A percentile compares a stretch with the other conserved stretches of the same genome.
Conservation (phyloP, 2,797 vertebrate species). For the Melanogrammus aeglefinus region DNA sequence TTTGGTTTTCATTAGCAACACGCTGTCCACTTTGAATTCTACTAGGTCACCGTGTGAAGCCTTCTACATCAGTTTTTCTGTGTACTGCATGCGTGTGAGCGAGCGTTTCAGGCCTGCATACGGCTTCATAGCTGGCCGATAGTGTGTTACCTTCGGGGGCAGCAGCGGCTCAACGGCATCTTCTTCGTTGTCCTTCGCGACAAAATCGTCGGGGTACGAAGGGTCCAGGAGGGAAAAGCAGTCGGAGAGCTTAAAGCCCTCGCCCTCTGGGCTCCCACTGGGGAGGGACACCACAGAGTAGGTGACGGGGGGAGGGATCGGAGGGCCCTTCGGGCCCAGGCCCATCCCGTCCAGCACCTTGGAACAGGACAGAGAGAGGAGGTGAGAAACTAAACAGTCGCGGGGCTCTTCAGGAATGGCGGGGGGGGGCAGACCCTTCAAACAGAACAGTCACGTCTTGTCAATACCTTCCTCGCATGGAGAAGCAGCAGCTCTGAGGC, state of each 20-base stretch:
- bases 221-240: constrained; percentile 76
- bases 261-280: constrained; percentile 38
- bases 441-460: no score
- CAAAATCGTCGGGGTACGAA: constrained; percentile 25
- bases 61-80: background rate
- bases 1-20: no score
- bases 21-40: background rate
- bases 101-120: background rate
- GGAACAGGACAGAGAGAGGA: background rate
- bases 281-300: constrained; percentile 81
- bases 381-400: background rate
- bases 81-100: background rate
- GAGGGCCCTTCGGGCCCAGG: constrained; percentile 72
- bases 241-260: constrained; percentile 36
- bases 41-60: background rate
- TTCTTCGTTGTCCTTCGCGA: constrained; percentile 59
- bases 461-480: no score
- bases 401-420: background rate
- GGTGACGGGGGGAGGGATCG: constrained; percentile 66
- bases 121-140: background rate
- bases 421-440: no score
- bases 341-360: constrained; percentile 83
- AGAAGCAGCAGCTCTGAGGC: no score
- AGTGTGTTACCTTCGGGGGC: background rate
- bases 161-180: background rate